Evolutionary conservation across 2,797 vertebrate genomes (phyloP).

Genomic region (Rhinatrema bivittatum): DNA sequence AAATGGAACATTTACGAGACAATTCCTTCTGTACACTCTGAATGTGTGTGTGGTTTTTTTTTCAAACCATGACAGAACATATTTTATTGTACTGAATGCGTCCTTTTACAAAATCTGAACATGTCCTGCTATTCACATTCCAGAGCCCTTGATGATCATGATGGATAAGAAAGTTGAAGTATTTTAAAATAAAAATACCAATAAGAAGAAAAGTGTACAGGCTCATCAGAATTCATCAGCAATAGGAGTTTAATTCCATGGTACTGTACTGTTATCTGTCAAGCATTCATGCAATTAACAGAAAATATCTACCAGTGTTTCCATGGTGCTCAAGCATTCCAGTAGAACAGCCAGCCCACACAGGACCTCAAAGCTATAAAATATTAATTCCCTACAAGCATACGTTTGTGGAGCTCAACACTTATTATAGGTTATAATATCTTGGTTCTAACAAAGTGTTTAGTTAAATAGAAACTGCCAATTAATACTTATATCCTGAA

Average conservation of each 20-base stretch:
- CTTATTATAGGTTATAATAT: conserved; percentile 34
- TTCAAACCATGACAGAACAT: no score
- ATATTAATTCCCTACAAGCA: conserved; percentile 50
- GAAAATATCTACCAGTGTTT: conserved; percentile 55
- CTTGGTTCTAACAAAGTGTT: conserved; percentile 25
- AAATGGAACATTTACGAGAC: no score
- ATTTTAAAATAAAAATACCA: conserved; percentile 28
- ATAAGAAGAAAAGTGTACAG: conserved; percentile 19
- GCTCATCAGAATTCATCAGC: conserved; percentile 41
- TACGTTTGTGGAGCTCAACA: conserved; percentile 32
- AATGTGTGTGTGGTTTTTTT: no score
- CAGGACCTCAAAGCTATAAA: conserved; percentile 42
- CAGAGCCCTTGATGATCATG: conserved; percentile 1
- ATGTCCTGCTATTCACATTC: no score
- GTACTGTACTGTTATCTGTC: conserved; percentile 51
- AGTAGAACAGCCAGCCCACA: conserved; percentile 59
- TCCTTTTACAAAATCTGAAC: no score
- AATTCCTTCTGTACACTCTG: no score
- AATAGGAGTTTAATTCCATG: conserved; percentile 33
- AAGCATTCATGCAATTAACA: conserved; percentile 52
- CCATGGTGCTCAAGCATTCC: conserved; percentile 56
- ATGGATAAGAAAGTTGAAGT: conserved; percentile 2
- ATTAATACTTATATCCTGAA: neutral
- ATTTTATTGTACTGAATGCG: no score
- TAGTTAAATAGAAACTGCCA: conserved; percentile 16